phyloP scores from a whole-genome alignment of 2,797 vertebrate genomes.

The Alfaro cultratus region DNA sequence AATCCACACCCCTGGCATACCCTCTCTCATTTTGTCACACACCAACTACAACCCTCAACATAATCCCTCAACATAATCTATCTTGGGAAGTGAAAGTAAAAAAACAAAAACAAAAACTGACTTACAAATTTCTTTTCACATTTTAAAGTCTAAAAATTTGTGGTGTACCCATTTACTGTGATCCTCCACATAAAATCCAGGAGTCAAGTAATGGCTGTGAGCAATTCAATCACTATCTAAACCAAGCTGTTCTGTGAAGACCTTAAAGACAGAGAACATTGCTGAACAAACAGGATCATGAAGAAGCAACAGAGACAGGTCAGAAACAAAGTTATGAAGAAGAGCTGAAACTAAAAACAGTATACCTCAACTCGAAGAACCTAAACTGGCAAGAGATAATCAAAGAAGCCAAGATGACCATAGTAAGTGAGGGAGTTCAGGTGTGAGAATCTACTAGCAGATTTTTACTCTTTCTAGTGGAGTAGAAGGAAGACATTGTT shows the following conservation, averaged over 20 bases:
- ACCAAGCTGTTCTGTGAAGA: neutral
- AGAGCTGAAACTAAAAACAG: neutral
- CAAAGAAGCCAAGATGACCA: neutral
- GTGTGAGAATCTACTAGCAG: neutral
- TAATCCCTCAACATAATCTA: neutral
- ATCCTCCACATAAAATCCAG: neutral
- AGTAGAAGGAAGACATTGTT: neutral
- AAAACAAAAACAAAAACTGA: neutral
- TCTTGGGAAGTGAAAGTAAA: neutral
- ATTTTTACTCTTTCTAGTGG: neutral
- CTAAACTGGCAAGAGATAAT: neutral
- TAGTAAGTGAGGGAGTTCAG: neutral
- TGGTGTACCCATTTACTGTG: neutral
- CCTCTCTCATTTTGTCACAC: neutral
- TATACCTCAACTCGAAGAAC: neutral
- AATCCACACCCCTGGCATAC: constrained; percentile 4
- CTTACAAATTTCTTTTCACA: neutral
- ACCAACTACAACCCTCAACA: neutral
- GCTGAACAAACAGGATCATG: neutral
- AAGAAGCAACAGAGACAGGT: neutral
- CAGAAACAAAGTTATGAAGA: neutral
- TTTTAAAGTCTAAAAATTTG: neutral
- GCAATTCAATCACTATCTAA: neutral
- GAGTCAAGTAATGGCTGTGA: neutral
- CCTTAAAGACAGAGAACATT: neutral